Base-by-base conservation (phyloP, 2,888 invertebrate genomes). In the Iphiclides podalirius region DNA sequence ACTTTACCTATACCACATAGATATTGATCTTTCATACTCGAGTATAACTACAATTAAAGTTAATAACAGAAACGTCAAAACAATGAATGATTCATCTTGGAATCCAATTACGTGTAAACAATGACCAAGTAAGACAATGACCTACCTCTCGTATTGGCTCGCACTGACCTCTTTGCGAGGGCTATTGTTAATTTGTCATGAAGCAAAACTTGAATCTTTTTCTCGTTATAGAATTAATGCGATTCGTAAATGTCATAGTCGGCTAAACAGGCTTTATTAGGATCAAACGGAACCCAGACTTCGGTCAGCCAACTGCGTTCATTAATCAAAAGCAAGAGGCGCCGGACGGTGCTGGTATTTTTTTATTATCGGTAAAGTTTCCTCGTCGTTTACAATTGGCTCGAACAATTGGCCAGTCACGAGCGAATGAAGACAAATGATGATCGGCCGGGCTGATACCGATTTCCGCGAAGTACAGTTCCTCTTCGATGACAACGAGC, bases 371-470 rank as follows among this genome's bases (percentile, higher is more conserved):
- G 40, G 56, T 58, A 60, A 49, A 15, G 41, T 34, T 38, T 39
- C 35, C 28, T 44, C 26, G 35, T 45, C 36, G 28, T 38, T 48
- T 50, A 26, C 55, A 52, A 55, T 56, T 55, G 47, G 37, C 40
- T 14, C 14, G 9, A 53, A 52, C 55, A 54, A 55, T 63, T 62
- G 53, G 54, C 47, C 50, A 59, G 51, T 49, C 51, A 52, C 42
- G n/a, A 39, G 37, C 55, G 42, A 46, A 67, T 63, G 55, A 61
- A 68, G 61, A 67, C 58, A 58, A 62, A 67, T 53, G 58, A 53
- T 43, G 40, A 54, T 56, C 55, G 49, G 48, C 52, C 53, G 56
- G 55, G 54, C 51, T 52, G 60, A 57, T 59, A 59, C 53, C 39
- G 36, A 42, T 59, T 63, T 59, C 61, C 55, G 51, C 37, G 50